A percentile compares a stretch with the other conserved stretches of the same genome.
Evolutionary conservation across 2,113 vertebrate genomes (phyloP).

Genomic region (Microtus pennsylvanicus): DNA sequence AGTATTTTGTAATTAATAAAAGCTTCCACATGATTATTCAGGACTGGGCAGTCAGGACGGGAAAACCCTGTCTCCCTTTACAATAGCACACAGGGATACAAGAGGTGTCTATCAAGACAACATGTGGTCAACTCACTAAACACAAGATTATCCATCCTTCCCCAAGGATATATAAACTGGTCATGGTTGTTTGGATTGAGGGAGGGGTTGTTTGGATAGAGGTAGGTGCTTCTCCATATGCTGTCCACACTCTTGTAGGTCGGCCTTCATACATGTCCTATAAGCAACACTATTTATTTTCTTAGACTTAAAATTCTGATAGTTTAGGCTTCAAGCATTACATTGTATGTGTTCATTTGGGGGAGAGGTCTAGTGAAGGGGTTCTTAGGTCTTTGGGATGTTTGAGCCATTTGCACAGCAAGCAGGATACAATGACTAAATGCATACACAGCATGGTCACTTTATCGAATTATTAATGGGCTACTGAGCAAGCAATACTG

Average conservation of each 20-base stretch:
- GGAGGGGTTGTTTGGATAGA: neutral
- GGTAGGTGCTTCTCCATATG: neutral
- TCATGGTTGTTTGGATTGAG: no score
- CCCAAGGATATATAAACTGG: neutral
- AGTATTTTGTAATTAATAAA: no score
- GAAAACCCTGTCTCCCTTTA: no score
- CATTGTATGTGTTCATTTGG: conserved; percentile 71
- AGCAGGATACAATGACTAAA: neutral
- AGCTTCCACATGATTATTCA: no score
- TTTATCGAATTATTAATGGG: conserved; percentile 52
- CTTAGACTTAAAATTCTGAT: conserved; percentile 81
- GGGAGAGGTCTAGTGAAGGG: neutral
- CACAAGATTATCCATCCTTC: neutral
- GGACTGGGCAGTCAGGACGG: no score
- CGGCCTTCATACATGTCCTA: neutral
- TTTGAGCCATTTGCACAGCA: neutral
- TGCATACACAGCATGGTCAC: neutral
- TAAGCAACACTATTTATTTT: neutral
- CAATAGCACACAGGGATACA: neutral
- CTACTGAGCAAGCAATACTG: conserved; percentile 56
- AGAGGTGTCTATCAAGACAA: neutral
- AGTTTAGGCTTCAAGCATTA: conserved; percentile 73
- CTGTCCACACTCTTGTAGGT: neutral
- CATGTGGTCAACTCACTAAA: neutral
- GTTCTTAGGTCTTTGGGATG: neutral